These are phyloP conservation scores for Plodia interpunctella DNA, from an alignment of 1,140 invertebrate species.

Conservation along the genomic window DNA sequence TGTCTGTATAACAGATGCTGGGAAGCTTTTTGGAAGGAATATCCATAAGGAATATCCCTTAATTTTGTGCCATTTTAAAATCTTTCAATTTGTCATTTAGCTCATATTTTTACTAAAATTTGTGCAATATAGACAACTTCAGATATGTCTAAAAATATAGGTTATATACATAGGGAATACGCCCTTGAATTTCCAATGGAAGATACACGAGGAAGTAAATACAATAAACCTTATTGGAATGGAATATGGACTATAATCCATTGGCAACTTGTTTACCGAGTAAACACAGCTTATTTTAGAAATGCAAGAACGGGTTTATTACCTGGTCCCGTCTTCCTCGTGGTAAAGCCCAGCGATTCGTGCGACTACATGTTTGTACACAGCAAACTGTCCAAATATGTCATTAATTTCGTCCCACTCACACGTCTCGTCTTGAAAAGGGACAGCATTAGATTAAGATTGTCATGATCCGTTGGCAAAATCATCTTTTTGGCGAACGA, in stretches of 20 bases:
- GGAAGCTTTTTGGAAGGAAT: too few relatives aligned
- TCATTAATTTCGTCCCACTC: too few relatives aligned
- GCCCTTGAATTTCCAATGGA: background rate
- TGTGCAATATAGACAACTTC: background rate
- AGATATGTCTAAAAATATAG: background rate
- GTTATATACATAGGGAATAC: background rate
- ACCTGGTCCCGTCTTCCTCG: background rate
- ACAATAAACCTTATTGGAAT: constrained; percentile 3
- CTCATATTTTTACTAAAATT: background rate
- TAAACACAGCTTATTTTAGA: background rate
- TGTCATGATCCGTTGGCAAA: too few relatives aligned
- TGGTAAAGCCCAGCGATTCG: too few relatives aligned
- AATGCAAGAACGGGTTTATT: background rate
- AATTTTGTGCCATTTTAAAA: too few relatives aligned
- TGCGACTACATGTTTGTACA: too few relatives aligned
- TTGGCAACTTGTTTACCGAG: background rate
- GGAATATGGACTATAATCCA: constrained; percentile 2
- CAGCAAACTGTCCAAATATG: too few relatives aligned
- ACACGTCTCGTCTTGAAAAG: too few relatives aligned
- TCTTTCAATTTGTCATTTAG: too few relatives aligned
- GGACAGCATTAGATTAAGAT: too few relatives aligned
- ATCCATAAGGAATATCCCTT: too few relatives aligned
- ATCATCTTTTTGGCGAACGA: too few relatives aligned
- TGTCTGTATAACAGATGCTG: background rate
- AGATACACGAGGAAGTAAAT: constrained; percentile 9